Percentiles rank a stretch among this genome's conserved stretches.
Evolutionary conservation across 2,113 vertebrate genomes (phyloP).

Genomic region (Rutilus rutilus): DNA sequence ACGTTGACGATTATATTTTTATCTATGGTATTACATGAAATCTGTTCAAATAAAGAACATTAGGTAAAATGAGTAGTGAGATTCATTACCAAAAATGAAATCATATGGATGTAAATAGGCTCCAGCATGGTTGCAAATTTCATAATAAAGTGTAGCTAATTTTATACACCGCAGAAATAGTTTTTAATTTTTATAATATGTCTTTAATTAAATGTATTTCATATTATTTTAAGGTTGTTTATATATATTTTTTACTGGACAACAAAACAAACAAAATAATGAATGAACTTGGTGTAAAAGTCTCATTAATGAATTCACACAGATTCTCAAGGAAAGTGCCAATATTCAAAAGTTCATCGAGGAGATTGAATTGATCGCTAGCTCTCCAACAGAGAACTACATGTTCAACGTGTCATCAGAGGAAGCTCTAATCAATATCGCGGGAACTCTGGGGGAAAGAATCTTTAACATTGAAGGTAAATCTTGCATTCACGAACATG

Average conservation of each 20-base stretch:
- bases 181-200: neutral
- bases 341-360: constrained; percentile 87
- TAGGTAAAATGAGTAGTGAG: neutral
- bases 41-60: neutral
- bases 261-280: neutral
- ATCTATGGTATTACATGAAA: neutral
- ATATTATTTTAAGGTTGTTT: neutral
- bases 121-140: neutral
- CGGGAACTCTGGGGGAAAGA: constrained; percentile 87
- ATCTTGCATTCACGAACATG: neutral
- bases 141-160: neutral
- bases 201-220: neutral
- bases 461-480: constrained; percentile 98
- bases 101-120: too few relatives aligned
- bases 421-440: constrained; percentile 86
- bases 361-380: constrained; percentile 96
- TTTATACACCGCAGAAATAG: neutral
- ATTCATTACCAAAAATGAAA: neutral
- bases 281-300: neutral
- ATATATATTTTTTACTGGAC: neutral
- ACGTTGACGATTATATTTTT: too few relatives aligned
- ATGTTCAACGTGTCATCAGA: constrained; percentile 96
- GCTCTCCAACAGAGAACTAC: constrained; percentile 84
- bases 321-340: constrained; percentile 87
- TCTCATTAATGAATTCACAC: constrained; percentile 55